Evolutionary conservation across 2,113 vertebrate species (phyloP).

Genomic region (Sphyrna mokarran): DNA sequence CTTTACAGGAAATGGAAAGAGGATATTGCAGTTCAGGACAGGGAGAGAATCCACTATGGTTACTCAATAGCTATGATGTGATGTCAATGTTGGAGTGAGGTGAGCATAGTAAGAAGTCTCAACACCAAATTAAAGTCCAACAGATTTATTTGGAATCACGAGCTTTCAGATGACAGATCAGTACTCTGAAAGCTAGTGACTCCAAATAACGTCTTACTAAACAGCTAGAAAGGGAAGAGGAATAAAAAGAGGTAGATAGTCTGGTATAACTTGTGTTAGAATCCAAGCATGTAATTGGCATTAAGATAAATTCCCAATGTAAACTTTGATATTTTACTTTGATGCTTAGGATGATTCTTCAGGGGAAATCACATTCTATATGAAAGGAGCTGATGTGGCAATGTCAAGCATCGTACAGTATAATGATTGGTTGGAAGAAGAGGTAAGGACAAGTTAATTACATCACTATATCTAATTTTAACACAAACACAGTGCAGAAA

Average conservation of each 20-base stretch:
- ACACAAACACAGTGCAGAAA: not conserved
- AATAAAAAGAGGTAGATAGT: not conserved
- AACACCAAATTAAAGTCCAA: no score
- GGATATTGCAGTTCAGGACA: no score
- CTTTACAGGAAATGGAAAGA: not conserved
- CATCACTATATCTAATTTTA: no score
- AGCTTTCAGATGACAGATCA: no score
- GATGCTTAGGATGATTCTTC: constrained; percentile 78
- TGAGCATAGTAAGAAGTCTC: no score
- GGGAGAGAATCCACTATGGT: not conserved
- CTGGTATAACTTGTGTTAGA: no score
- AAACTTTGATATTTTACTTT: not conserved
- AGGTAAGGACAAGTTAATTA: constrained; percentile 67
- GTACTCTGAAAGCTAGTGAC: no score
- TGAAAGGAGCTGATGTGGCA: constrained; percentile 94
- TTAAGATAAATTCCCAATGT: not conserved
- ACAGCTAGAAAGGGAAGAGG: not conserved
- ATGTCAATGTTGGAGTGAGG: no score
- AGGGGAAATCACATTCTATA: constrained; percentile 90
- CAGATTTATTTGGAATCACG: no score
- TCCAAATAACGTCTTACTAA: not conserved
- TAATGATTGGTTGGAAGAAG: constrained; percentile 95
- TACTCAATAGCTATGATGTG: not conserved
- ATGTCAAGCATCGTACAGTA: constrained; percentile 95
- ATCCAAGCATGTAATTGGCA: no score